Conservation (phyloP, 2,888 invertebrate species). For the Gari tellinella region DNA sequence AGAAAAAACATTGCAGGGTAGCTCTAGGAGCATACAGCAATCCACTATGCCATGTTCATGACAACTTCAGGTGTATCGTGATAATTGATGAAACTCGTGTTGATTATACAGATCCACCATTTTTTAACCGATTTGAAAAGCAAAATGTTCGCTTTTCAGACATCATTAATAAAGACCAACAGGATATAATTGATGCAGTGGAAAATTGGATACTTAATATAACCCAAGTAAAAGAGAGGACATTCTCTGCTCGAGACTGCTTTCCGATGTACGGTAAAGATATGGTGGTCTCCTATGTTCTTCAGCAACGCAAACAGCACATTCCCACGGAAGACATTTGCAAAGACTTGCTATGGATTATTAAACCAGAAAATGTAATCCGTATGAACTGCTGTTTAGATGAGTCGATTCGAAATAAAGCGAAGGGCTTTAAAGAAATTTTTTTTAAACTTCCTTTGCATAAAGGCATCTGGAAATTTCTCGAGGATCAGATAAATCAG, state of each 20-base stretch:
- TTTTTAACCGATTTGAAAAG: slow-evolving; percentile 76
- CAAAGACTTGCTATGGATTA: slow-evolving; percentile 47
- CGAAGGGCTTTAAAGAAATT: slow-evolving; percentile 1
- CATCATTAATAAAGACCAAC: slow-evolving; percentile 40
- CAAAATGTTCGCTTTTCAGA: slow-evolving; percentile 71
- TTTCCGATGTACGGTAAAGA: slow-evolving; percentile 61
- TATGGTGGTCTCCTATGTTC: slow-evolving; percentile 56
- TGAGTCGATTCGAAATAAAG: slow-evolving; percentile 1
- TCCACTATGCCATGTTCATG: slow-evolving; percentile 70
- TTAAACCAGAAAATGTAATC: slow-evolving; percentile 59
- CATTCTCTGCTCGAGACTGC: slow-evolving; percentile 22
- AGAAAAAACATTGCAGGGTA: slow-evolving; percentile 67
- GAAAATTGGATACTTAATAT: slow-evolving; percentile 29
- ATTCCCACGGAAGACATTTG: slow-evolving; percentile 14
- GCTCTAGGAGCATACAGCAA: slow-evolving; percentile 72
- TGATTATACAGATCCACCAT: slow-evolving; percentile 67
- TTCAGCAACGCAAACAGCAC: slow-evolving; percentile 3
- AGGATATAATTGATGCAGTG: slow-evolving; percentile 19
- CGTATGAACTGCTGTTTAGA: slow-evolving; percentile 21
- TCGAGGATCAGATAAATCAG: slow-evolving; percentile 26
- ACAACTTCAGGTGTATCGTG: slow-evolving; percentile 70
- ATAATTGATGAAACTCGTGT: slow-evolving; percentile 65
- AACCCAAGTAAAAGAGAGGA: slow-evolving; percentile 19
- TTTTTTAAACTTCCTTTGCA: slow-evolving; percentile 62
- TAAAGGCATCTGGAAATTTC: slow-evolving; percentile 44